phyloP scores from a whole-genome alignment of 2,113 vertebrate genomes.

The Rhynchomys soricoides region DNA sequence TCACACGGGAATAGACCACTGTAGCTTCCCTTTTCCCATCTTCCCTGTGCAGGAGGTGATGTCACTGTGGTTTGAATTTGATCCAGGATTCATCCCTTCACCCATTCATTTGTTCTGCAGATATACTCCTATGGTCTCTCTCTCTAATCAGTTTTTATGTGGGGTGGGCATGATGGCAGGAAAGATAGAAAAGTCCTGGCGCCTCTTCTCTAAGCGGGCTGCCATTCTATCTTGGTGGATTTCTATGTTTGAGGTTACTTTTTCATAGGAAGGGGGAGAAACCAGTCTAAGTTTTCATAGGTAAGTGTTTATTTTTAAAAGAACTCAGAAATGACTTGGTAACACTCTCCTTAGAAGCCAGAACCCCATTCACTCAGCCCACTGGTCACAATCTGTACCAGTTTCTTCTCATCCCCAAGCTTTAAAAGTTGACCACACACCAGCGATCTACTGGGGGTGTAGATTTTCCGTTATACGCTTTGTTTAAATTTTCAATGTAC shows the following conservation, averaged over 20 bases:
- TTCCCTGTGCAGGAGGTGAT: not conserved
- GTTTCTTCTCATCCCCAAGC: not conserved
- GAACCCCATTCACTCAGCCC: not conserved
- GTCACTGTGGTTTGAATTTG: not conserved
- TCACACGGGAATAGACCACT: rapidly evolving
- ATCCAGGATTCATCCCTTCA: not conserved
- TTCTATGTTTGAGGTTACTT: not conserved
- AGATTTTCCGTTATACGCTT: rapidly evolving
- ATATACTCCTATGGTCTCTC: not conserved
- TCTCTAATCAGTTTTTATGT: not conserved
- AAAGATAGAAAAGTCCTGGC: not conserved
- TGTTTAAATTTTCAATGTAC: not conserved
- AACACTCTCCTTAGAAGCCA: not conserved
- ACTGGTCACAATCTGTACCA: rapidly evolving
- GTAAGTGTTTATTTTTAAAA: not conserved
- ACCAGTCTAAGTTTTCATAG: not conserved
- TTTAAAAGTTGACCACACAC: not conserved
- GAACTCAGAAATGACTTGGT: not conserved
- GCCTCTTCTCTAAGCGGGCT: not conserved
- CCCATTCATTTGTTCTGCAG: not conserved
- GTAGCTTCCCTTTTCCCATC: not conserved
- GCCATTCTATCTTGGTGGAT: not conserved
- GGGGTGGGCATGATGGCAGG: not conserved
- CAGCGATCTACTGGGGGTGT: not conserved
- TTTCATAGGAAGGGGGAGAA: not conserved